Evolutionary conservation across 1,140 invertebrate genomes (phyloP), one percentile per base, ranked within the genome.

Genomic region (Drosophila lacertosa): DNA sequence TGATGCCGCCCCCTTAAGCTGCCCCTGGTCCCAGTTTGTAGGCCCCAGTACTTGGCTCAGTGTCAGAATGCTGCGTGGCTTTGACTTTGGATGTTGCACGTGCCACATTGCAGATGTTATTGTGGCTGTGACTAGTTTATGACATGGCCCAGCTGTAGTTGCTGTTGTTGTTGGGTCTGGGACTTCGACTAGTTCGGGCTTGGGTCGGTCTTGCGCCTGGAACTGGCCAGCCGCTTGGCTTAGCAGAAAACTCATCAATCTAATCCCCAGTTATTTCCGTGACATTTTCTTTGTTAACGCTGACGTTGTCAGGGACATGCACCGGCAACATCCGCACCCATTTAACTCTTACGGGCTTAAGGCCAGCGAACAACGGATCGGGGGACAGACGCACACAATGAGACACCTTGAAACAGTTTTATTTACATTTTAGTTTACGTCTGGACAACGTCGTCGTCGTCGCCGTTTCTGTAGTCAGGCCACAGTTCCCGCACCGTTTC

Each of bases 251-350:
- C 80, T 84, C 76, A 84, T 84, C 80, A 84, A 84, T 84, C 80
- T 84, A 86, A 84, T 84, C 80, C 81, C 71, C 73, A 80, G 80
- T 70, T 86, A 84, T 84, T 84, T 84, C 81, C 81, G 80, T 84
- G 81, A 86, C 81, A 80, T 84, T 80, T 84, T 84, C 80, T 77
- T 86, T 86, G 77, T 77, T 79, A 76, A 70, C 74, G 48, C 58
- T 68, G 51, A 57, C 50, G 37, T 53, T 65, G 50, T 64, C 58
- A 37, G 50, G 62, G 69, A 48, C 54, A 51, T 26, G 40, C 58
- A 54, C 13, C 37, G 47, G 39, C 47, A 45, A 63, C 67, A 66
- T 74, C 72, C 73, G 72, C 72, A 74, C 67, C 68, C 70, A 74
- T 83, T 76, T 84, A 84, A 84, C 80, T 67, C 76, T 67, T 55